Conservation (phyloP, 1,140 invertebrate genomes). For the Apis cerana region DNA sequence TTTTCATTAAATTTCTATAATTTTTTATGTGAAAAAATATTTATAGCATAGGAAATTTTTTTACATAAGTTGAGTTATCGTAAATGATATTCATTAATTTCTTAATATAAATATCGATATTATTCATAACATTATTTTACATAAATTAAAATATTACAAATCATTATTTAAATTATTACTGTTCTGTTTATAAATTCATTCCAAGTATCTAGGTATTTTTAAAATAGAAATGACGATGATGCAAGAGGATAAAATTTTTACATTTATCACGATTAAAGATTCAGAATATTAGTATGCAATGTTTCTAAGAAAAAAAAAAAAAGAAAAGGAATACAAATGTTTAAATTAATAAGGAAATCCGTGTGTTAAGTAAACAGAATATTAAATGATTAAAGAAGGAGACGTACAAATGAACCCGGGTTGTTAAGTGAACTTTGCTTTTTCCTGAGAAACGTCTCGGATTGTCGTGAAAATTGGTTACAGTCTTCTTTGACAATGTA, state of each 20-base stretch:
- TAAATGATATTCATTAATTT: too few relatives aligned
- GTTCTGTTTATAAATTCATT: too few relatives aligned
- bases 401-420: not conserved
- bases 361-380: not conserved
- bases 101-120: too few relatives aligned
- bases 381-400: not conserved
- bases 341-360: not conserved
- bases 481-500: conserved; percentile 19
- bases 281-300: too few relatives aligned
- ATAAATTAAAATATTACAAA: too few relatives aligned
- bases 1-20: too few relatives aligned
- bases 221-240: conserved; percentile 1
- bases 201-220: not conserved
- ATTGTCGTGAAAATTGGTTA: conserved; percentile 29
- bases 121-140: too few relatives aligned
- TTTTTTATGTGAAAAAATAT: too few relatives aligned
- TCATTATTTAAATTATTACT: too few relatives aligned
- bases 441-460: not conserved
- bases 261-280: not conserved
- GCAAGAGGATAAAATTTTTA: not conserved
- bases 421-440: not conserved
- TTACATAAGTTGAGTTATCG: too few relatives aligned
- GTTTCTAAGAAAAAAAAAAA: not conserved
- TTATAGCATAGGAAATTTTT: too few relatives aligned
- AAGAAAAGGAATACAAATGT: too few relatives aligned